Conservation (phyloP, 2,888 invertebrate genomes). For the Melinaea marsaeus region DNA sequence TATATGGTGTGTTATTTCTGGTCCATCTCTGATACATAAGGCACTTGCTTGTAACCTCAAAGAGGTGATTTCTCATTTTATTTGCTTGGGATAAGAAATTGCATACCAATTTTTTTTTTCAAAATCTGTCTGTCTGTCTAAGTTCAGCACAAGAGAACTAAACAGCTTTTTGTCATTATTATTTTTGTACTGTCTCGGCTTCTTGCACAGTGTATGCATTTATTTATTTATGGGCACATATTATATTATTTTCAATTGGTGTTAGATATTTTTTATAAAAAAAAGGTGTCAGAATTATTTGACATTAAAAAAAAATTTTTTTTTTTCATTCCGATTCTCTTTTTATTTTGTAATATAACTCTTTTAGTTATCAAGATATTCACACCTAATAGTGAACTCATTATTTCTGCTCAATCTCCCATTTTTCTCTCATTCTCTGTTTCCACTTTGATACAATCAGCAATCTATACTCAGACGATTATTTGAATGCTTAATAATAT, state of each 20-base stretch:
- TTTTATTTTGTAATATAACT: neutral
- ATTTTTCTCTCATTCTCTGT: constrained; percentile 57
- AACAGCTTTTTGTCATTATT: constrained; percentile 21
- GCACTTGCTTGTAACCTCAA: constrained; percentile 29
- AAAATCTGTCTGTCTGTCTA: constrained; percentile 10
- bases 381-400: constrained; percentile 62
- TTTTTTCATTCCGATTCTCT: neutral
- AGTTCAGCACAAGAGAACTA: constrained; percentile 15
- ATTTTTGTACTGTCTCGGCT: constrained; percentile 25
- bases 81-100: constrained; percentile 29
- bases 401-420: constrained; percentile 75
- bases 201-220: constrained; percentile 25
- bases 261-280: neutral
- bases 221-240: constrained; percentile 17
- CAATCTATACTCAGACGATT: too few relatives aligned
- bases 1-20: constrained; percentile 41
- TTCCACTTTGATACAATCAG: neutral
- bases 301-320: neutral
- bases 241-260: constrained; percentile 3
- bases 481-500: too few relatives aligned
- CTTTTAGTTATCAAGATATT: constrained; percentile 19
- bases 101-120: constrained; percentile 28
- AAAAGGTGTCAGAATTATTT: neutral
- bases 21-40: constrained; percentile 16
- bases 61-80: constrained; percentile 4